Evolutionary conservation across 2,113 vertebrate genomes (phyloP), one percentile per base, ranked within the genome.

Genomic region (Lophura nycthemera): DNA sequence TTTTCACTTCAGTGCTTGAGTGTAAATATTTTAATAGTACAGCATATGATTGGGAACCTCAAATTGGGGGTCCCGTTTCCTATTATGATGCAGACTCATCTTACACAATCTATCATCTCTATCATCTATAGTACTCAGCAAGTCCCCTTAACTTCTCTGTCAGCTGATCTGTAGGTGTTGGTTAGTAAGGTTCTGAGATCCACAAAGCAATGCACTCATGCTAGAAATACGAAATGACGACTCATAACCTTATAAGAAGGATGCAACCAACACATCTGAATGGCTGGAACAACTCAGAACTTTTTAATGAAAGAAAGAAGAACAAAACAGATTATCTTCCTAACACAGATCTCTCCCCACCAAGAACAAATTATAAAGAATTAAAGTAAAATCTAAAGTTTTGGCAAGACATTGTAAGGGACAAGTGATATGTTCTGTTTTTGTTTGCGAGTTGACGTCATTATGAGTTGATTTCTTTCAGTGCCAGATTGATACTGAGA

Each of bases 161-260:
- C 61, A 86, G 22, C 20, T 43, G 54, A 64, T 5, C 10, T 50
- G 11, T 7, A 36, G 15, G 15, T 72, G 63, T 21, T 25, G 56
- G 15, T 56, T n/a, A 79, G 13, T 12, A 40, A 40, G 20, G 5
- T 45, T 83, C 30, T 48, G 38, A 72, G 52, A 64, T 7, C 0
- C 1, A 42, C 24, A 86, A 88, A 67, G 22, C 66, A 73, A n/a
- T 0, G 2, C 25, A 57, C 2, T 2, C 32, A 75, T 0, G 1
- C 34, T n/a, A n/a, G 32, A 83, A 56, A 14, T 69, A 34, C 34
- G 48, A 38, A 78, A 67, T 1, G 1, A 5, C 63, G 79, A 64
- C 24, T 67, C 27, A 20, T 4, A 38, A 61, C 11, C 13, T 6
- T 6, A 11, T 30, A 14, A 83, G 27, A 16, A 22, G 18, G 20